Conservation (phyloP, 2,113 vertebrate genomes). For the Chloroceryle aenea region DNA sequence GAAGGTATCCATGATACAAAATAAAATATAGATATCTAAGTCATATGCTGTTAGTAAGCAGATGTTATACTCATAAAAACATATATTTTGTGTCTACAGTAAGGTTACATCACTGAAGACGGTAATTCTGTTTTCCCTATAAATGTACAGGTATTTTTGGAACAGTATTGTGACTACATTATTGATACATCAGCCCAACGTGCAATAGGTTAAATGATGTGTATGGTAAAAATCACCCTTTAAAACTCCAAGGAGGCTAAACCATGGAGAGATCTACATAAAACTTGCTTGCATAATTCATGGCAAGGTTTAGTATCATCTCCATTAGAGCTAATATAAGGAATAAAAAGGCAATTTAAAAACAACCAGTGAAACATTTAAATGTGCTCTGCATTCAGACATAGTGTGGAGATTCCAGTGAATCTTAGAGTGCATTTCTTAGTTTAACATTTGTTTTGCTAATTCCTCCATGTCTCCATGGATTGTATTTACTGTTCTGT, state of each 20-base stretch:
- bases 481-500: constrained; percentile 79
- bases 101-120: background rate
- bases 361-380: constrained; percentile 56
- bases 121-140: background rate
- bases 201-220: background rate
- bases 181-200: background rate
- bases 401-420: constrained; percentile 58
- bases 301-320: background rate
- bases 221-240: background rate
- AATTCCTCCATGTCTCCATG: constrained; percentile 75
- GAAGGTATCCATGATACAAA: background rate
- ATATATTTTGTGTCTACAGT: background rate
- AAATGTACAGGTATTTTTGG: background rate
- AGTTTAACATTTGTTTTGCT: constrained; percentile 81
- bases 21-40: background rate
- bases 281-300: constrained; percentile 36
- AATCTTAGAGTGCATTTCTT: constrained; percentile 67
- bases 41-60: background rate
- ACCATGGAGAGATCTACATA: constrained; percentile 15
- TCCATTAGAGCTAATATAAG: constrained; percentile 58
- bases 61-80: background rate
- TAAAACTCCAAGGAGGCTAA: background rate
- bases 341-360: constrained; percentile 65
- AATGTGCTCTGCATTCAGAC: constrained; percentile 57
- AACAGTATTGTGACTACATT: background rate